Percentiles rank a stretch among this genome's conserved stretches.
Conservation (phyloP, 2,888 invertebrate genomes). For the Acrocera orbiculus region DNA sequence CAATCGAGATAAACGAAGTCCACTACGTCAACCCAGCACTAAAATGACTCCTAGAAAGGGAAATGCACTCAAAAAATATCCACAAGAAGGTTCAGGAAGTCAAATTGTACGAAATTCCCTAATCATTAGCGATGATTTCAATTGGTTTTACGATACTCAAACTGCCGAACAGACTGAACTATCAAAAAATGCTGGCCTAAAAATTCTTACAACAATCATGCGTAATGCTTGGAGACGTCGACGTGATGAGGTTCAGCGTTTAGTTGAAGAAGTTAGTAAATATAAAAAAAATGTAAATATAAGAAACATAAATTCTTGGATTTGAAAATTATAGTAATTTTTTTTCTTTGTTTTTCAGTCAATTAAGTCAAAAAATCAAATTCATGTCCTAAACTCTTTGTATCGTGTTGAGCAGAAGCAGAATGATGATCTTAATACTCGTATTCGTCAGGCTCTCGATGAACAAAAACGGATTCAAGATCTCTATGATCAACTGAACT, state of each 20-base stretch:
- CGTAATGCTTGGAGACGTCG: slow-evolving; percentile 23
- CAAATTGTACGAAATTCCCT: too few relatives aligned
- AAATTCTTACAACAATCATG: slow-evolving; percentile 20
- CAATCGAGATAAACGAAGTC: too few relatives aligned
- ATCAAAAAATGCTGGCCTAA: slow-evolving; percentile 18
- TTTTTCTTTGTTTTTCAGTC: slow-evolving; percentile 13
- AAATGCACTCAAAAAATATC: too few relatives aligned
- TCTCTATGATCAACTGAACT: slow-evolving; percentile 17
- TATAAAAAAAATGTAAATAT: slow-evolving; percentile 17
- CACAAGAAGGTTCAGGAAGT: too few relatives aligned
- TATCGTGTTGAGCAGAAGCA: slow-evolving; percentile 22
- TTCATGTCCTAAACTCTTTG: slow-evolving; percentile 20
- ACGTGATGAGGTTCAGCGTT: slow-evolving; percentile 18
- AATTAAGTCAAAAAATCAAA: slow-evolving; percentile 18
- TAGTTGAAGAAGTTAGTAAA: slow-evolving; percentile 15
- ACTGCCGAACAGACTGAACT: too few relatives aligned
- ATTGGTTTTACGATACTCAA: too few relatives aligned
- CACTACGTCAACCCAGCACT: too few relatives aligned
- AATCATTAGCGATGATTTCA: too few relatives aligned
- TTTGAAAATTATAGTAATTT: not conserved
- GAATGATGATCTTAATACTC: slow-evolving; percentile 19
- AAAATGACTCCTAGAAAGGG: too few relatives aligned
- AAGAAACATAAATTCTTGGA: not conserved
- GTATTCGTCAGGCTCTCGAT: slow-evolving; percentile 16
- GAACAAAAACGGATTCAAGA: slow-evolving; percentile 15